Percentiles rank a stretch among this genome's conserved stretches.
Conservation (phyloP, 2,113 vertebrate genomes). For the Corydoras sp. region DNA sequence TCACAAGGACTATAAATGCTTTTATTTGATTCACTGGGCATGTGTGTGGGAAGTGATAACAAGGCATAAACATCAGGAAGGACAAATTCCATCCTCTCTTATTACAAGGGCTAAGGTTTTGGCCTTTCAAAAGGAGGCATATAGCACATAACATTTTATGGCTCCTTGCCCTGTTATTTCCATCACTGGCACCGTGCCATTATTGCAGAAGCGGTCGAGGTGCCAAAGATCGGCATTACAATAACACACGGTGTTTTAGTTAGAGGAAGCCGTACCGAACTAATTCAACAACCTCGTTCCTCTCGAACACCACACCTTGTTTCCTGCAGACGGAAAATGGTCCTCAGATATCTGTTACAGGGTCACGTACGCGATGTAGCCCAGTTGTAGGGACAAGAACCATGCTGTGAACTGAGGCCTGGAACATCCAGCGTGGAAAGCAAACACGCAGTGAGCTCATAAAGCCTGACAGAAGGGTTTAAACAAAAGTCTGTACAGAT, state of each 20-base stretch:
- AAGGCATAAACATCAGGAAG: conserved; percentile 10
- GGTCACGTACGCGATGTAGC: background rate
- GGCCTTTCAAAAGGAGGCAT: conserved; percentile 25
- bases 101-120: conserved; percentile 20
- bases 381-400: background rate
- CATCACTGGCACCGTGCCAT: conserved; percentile 28
- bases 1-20: conserved; percentile 4
- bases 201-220: background rate
- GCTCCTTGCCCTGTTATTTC: conserved; percentile 31
- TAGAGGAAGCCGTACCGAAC: background rate
- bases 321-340: background rate
- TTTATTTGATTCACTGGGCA: conserved; percentile 16
- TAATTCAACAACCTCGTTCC: background rate
- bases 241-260: conserved; percentile 1
- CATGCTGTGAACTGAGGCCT: background rate
- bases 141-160: conserved; percentile 31
- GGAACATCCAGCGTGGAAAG: background rate
- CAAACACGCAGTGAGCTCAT: background rate
- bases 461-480: background rate
- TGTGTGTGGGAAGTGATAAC: conserved; percentile 10
- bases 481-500: background rate
- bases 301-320: background rate
- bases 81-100: background rate
- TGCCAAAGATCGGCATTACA: conserved; percentile 20
- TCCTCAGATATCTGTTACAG: background rate